A percentile compares a stretch with the other conserved stretches of the same genome.
phyloP scores from a whole-genome alignment of 2,888 invertebrate species.

The Mesorhabditis sp. region DNA sequence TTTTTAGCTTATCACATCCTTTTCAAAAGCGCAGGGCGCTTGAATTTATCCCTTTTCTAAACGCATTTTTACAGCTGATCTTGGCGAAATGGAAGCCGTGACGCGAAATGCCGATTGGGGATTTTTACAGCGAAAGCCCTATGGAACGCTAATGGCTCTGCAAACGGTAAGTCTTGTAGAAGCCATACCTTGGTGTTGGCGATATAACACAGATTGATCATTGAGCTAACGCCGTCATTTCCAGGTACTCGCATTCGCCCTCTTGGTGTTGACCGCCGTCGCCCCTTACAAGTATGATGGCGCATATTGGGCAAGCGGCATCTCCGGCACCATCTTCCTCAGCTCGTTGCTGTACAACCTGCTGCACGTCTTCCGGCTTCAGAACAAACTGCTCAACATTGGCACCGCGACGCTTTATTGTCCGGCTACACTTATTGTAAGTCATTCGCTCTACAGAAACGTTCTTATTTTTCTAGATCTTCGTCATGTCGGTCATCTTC shows the following conservation, averaged over 20 bases:
- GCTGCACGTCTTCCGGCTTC: conserved; percentile 29
- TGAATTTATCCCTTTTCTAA: not conserved
- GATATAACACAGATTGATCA: not conserved
- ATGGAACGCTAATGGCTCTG: conserved; percentile 30
- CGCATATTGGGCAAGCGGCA: not conserved
- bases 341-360: conserved; percentile 22
- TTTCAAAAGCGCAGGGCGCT: not conserved
- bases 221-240: conserved; percentile 8
- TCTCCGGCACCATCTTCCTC: conserved; percentile 10
- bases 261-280: conserved; percentile 20
- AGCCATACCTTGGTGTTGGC: not conserved
- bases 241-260: conserved; percentile 22
- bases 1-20: not conserved
- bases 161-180: conserved; percentile 22
- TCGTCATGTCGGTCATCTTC: conserved; percentile 25
- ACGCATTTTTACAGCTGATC: not conserved
- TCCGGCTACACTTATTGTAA: conserved; percentile 25
- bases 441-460: not conserved
- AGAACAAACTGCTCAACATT: conserved; percentile 16
- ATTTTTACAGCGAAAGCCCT: conserved; percentile 35
- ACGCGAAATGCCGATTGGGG: conserved; percentile 21
- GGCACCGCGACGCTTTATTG: conserved; percentile 17
- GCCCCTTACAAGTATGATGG: conserved; percentile 20
- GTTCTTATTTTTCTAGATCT: conserved; percentile 24
- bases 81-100: conserved; percentile 18